Evolutionary conservation across 2,888 invertebrate genomes (phyloP), one percentile per base, ranked within the genome.

Genomic region (Zhengitettix transpicula): DNA sequence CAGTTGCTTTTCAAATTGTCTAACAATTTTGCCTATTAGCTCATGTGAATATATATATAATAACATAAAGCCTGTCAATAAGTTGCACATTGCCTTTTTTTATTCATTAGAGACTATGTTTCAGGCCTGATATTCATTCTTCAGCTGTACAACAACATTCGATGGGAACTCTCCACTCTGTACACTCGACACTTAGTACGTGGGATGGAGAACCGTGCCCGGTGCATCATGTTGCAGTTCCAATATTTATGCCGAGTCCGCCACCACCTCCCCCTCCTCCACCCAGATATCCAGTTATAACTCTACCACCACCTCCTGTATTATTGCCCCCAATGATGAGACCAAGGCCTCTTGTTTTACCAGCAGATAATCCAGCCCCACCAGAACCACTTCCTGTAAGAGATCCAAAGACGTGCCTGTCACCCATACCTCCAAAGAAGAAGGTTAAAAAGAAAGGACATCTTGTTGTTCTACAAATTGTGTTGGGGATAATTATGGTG

Each of bases 401-500:
- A 16, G 65, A 65, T 15, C 64, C 65, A 51, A 63, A 61, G 14
- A 15, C 52, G 40, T 42, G 61, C 14, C 16, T 58, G 5, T 44
- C 61, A 11, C 61, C 63, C 1, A 56, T 66, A 9, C 64, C 66
- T 12, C 60, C 63, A 15, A 65, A 65, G 57, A 60, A 60, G 0
- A 16, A 11, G n/a, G 57, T 55, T 16, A 52, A 55, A 14, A 58
- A 28, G 28, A 64, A 65, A 55, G 69, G 69, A 10, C 67, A 69
- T 57, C 63, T 69, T 15, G 64, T 69, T 44, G 67, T 69, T 10
- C 62, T 69, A 10, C 69, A 68, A 67, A 65, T 68, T 16, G 69
- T 69, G 52, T 57, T 69, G 40, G 65, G 66, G 41, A 66, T 69
- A 40, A 67, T 69, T 56, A 65, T 65, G 9, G 64, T 67, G 28